Percentiles rank a stretch among this genome's conserved stretches.
Evolutionary conservation across 2,113 vertebrate genomes (phyloP).

Genomic region (Cynopterus brachyotis): DNA sequence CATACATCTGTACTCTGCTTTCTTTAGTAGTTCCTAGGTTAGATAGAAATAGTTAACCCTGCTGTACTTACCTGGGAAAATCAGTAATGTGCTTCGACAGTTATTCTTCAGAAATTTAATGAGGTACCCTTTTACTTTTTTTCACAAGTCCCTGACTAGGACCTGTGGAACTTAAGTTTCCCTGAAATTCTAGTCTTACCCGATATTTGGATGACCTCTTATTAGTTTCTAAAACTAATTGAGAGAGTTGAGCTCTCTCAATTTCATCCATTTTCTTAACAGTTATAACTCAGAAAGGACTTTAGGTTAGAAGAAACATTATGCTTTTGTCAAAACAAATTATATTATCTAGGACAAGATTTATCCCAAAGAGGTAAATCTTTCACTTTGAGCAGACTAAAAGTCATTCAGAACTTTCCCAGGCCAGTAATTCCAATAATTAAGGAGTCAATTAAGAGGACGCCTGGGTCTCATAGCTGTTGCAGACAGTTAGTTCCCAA

Average conservation of each 20-base stretch:
- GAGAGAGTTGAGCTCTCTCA: background rate
- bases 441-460: background rate
- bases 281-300: background rate
- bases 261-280: background rate
- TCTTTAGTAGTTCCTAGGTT: background rate
- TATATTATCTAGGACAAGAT: background rate
- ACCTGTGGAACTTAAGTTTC: background rate
- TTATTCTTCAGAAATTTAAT: background rate
- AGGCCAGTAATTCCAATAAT: background rate
- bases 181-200: background rate
- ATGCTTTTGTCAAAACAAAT: background rate
- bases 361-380: background rate
- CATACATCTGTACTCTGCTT: background rate
- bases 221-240: background rate
- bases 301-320: conserved; percentile 2
- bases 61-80: background rate
- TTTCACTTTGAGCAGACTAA: background rate
- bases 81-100: background rate
- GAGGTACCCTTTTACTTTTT: background rate
- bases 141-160: background rate
- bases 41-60: background rate
- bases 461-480: background rate
- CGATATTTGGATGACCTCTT: background rate
- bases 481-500: background rate
- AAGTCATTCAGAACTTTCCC: background rate